These are phyloP conservation scores for Thecocarcelia acutangulata DNA, from an alignment of 2,888 invertebrate genomes.

Conservation along the genomic window DNA sequence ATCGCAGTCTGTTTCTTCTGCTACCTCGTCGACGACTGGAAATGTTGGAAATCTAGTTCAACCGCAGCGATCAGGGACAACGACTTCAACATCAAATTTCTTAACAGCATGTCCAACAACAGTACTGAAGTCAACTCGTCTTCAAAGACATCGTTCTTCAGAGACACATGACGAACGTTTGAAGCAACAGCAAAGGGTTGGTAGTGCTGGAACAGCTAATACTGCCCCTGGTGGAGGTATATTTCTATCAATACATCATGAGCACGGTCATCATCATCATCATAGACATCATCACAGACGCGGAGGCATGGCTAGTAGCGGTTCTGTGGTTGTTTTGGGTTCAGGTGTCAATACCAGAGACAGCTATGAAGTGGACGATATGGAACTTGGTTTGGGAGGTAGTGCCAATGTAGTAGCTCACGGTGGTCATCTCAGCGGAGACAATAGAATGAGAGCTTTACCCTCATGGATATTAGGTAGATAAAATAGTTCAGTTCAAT, in stretches of 20 bases:
- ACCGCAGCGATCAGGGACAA: conserved; percentile 66
- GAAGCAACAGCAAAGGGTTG: conserved; percentile 75
- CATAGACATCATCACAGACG: conserved; percentile 71
- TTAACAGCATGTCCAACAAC: conserved; percentile 71
- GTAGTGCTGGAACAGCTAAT: conserved; percentile 41
- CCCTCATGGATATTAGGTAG: conserved; percentile 77
- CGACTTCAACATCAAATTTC: conserved; percentile 32
- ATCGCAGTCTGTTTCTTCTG: conserved; percentile 49
- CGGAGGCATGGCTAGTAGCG: conserved; percentile 71
- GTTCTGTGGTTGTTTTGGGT: conserved; percentile 57
- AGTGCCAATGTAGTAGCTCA: conserved; percentile 72
- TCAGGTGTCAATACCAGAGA: conserved; percentile 63
- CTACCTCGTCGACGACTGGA: conserved; percentile 64
- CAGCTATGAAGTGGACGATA: conserved; percentile 73
- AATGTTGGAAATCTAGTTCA: conserved; percentile 64
- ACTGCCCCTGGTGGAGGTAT: conserved; percentile 65
- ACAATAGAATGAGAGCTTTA: conserved; percentile 74
- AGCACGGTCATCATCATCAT: conserved; percentile 73
- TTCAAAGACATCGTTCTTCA: conserved; percentile 81
- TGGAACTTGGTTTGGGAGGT: conserved; percentile 75
- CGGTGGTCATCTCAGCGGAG: conserved; percentile 61
- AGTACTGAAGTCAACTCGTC: conserved; percentile 77
- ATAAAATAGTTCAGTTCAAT: too few relatives aligned
- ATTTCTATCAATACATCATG: conserved; percentile 77
- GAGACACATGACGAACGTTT: conserved; percentile 80